Evolutionary conservation across 2,113 vertebrate species (phyloP).

Genomic region (Brachypodius melanocephalos): DNA sequence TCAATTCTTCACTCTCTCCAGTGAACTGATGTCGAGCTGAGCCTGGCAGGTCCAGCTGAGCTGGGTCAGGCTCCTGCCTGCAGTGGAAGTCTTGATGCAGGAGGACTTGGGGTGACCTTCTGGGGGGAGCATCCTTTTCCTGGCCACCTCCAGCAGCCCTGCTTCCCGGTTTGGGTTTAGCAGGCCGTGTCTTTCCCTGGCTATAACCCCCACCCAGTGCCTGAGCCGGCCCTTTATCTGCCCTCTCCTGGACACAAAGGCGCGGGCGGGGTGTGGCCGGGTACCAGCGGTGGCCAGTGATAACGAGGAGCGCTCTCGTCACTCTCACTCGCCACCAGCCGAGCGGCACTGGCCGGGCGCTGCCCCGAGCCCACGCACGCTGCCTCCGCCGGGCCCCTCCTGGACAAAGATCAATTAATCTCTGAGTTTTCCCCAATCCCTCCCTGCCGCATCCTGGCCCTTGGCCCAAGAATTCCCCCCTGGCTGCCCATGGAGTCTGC

Average conservation of each 20-base stretch:
- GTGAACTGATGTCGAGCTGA: neutral
- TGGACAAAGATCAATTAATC: neutral
- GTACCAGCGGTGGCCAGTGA: accelerated
- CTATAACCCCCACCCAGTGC: neutral
- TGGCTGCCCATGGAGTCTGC: neutral
- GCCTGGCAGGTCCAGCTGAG: neutral
- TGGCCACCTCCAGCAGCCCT: neutral
- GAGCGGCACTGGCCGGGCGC: accelerated
- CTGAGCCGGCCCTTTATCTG: neutral
- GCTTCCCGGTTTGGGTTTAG: accelerated
- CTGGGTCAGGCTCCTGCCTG: neutral
- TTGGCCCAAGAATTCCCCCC: slow-evolving; percentile 13
- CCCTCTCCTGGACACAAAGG: neutral
- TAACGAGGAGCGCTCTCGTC: accelerated
- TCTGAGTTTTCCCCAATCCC: neutral
- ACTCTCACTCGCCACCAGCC: accelerated
- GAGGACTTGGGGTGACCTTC: no score
- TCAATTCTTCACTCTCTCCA: neutral
- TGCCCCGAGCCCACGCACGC: accelerated
- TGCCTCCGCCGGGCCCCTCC: accelerated
- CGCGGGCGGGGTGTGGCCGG: accelerated
- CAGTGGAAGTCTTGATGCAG: accelerated
- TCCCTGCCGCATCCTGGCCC: neutral
- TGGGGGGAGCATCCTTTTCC: neutral
- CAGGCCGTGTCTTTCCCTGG: neutral